Percentiles rank a stretch among this genome's conserved stretches.
These are phyloP conservation scores for Sapajus apella DNA, from an alignment of 2,113 vertebrate genomes.

Conservation along the genomic window DNA sequence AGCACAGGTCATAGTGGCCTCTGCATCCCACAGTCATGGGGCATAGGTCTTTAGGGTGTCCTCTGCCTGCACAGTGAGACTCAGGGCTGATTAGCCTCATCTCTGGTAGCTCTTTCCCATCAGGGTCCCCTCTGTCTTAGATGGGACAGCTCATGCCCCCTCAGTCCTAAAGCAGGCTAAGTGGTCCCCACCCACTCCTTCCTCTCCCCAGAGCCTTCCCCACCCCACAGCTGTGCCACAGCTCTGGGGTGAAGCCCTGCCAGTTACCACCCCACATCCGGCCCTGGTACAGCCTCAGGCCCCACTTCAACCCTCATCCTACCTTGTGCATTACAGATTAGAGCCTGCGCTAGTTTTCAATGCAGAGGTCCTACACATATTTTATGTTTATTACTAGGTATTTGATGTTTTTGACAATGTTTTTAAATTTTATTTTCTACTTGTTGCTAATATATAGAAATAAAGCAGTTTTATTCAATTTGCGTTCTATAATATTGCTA, in stretches of 20 bases:
- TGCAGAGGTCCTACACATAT: neutral
- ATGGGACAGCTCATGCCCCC: neutral
- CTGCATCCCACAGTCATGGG: fast-evolving
- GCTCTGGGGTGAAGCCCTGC: neutral
- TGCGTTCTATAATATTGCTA: neutral
- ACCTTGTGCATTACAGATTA: neutral
- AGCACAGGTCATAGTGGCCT: neutral
- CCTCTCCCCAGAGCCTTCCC: too few relatives aligned
- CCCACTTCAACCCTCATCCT: neutral
- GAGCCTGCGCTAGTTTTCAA: neutral
- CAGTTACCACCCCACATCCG: neutral
- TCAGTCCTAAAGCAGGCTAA: neutral
- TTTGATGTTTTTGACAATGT: neutral
- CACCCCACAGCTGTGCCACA: neutral
- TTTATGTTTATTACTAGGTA: neutral
- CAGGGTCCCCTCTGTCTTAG: neutral
- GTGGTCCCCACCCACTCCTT: neutral
- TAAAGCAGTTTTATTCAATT: neutral
- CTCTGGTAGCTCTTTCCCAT: neutral
- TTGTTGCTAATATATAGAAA: neutral
- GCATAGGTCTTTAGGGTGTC: neutral
- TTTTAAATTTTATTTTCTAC: neutral
- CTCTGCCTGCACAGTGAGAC: neutral
- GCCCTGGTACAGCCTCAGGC: neutral
- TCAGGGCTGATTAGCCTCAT: neutral